Conservation (phyloP, 2,113 vertebrate species). For the Ancistrus triradiatus region DNA sequence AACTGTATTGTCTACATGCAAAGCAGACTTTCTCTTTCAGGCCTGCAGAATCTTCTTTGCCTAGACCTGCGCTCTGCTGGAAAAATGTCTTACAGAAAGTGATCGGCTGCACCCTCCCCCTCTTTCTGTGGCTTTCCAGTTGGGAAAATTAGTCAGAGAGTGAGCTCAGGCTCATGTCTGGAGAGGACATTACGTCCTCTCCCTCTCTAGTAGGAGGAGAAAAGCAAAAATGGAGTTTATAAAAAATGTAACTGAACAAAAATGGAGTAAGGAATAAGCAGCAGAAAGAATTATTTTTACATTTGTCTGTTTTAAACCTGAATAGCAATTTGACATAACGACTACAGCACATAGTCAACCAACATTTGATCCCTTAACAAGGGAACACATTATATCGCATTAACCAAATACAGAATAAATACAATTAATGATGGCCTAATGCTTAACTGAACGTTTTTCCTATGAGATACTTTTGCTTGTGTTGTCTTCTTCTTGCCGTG, state of each 20-base stretch:
- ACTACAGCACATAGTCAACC: too few species aligned
- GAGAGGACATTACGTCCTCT: slow-evolving; percentile 49
- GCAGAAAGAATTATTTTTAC: neutral
- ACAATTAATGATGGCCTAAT: too few species aligned
- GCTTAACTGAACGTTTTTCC: too few species aligned
- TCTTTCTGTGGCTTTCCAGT: slow-evolving; percentile 42
- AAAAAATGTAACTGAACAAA: slow-evolving; percentile 9
- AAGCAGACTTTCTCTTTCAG: slow-evolving; percentile 28
- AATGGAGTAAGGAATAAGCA: neutral
- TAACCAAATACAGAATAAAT: too few species aligned
- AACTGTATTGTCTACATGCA: neutral
- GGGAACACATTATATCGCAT: too few species aligned
- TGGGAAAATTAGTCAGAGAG: slow-evolving; percentile 49
- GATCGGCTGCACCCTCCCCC: slow-evolving; percentile 32
- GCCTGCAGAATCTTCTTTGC: slow-evolving; percentile 41
- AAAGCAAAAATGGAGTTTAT: slow-evolving; percentile 4
- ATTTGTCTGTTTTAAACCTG: too few species aligned
- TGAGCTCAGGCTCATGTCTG: slow-evolving; percentile 46
- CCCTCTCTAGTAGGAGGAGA: slow-evolving; percentile 21
- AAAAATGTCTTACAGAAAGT: slow-evolving; percentile 47
- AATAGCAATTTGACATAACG: too few species aligned
- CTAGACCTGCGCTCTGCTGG: slow-evolving; percentile 48
- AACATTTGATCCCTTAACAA: too few species aligned
- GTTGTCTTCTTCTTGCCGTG: too few species aligned
- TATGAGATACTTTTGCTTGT: neutral